Conservation (phyloP, 2,888 invertebrate genomes). For the Chirona hameri region DNA sequence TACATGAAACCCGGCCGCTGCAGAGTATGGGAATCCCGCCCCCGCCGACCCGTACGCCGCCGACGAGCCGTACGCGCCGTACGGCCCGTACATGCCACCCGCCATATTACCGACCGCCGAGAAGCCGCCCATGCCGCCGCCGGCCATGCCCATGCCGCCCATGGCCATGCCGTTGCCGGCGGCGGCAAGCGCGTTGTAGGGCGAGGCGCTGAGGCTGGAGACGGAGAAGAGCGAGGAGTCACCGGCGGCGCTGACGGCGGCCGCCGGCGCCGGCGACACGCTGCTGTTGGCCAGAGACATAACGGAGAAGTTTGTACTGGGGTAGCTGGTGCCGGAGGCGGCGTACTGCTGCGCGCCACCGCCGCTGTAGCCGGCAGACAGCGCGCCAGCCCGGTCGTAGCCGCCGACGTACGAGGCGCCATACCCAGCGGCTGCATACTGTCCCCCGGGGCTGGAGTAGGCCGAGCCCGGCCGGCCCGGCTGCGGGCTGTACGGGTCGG, state of each 20-base stretch:
- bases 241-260: constrained; percentile 33
- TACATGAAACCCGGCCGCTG: too few relatives aligned
- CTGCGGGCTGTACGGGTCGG: constrained; percentile 34
- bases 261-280: constrained; percentile 29
- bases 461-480: constrained; percentile 39
- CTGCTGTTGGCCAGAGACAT: constrained; percentile 46
- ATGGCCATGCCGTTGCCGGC: background rate
- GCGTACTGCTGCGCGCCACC: constrained; percentile 45
- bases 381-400: constrained; percentile 44
- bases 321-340: constrained; percentile 41
- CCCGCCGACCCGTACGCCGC: constrained; percentile 43
- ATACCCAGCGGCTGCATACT: background rate
- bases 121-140: constrained; percentile 32
- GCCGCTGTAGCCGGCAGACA: constrained; percentile 41
- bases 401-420: background rate
- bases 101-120: constrained; percentile 41
- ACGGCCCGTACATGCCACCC: constrained; percentile 31
- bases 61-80: constrained; percentile 11
- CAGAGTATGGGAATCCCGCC: too few relatives aligned
- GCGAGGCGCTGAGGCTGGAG: constrained; percentile 30
- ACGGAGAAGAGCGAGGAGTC: constrained; percentile 35
- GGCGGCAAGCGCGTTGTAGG: background rate
- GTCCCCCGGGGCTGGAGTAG: constrained; percentile 36
- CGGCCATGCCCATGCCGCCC: constrained; percentile 9
- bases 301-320: constrained; percentile 47